A percentile compares a stretch with the other conserved stretches of the same genome.
These are phyloP conservation scores for Teleopsis dalmanni DNA, from an alignment of 1,140 invertebrate species.

Conservation along the genomic window DNA sequence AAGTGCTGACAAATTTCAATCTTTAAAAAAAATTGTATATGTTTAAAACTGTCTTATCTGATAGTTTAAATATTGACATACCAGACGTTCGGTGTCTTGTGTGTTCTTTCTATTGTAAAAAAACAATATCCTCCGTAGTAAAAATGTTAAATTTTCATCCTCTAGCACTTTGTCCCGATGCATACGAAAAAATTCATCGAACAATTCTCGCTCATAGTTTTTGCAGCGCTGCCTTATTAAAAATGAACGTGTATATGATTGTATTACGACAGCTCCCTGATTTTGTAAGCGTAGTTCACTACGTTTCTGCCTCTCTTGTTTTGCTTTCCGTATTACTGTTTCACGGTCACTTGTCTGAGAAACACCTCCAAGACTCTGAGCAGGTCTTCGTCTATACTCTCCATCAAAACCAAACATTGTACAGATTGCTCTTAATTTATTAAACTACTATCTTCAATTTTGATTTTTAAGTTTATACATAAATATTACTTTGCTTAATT, in stretches of 20 bases:
- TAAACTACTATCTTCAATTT: too few species aligned
- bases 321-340: slow-evolving; percentile 61
- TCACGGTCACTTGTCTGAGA: slow-evolving; percentile 64
- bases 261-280: slow-evolving; percentile 59
- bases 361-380: slow-evolving; percentile 83
- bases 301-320: slow-evolving; percentile 75
- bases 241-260: slow-evolving; percentile 68
- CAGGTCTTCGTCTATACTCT: slow-evolving; percentile 76
- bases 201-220: slow-evolving; percentile 56
- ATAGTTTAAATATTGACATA: slow-evolving; percentile 42
- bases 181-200: slow-evolving; percentile 54
- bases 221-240: slow-evolving; percentile 60
- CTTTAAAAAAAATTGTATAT: too few species aligned
- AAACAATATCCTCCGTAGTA: slow-evolving; percentile 61
- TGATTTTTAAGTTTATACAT: too few species aligned
- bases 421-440: slow-evolving; percentile 6
- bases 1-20: slow-evolving; percentile 39
- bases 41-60: too few species aligned
- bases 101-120: slow-evolving; percentile 59
- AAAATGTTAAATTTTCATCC: slow-evolving; percentile 48
- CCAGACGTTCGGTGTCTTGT: slow-evolving; percentile 63
- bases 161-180: slow-evolving; percentile 46
- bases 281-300: slow-evolving; percentile 58
- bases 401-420: slow-evolving; percentile 90
- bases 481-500: too few species aligned